Percentiles rank a stretch among this genome's conserved stretches.
These are phyloP conservation scores for Saccostrea glomerata DNA, from an alignment of 1,140 invertebrate species.

Conservation along the genomic window DNA sequence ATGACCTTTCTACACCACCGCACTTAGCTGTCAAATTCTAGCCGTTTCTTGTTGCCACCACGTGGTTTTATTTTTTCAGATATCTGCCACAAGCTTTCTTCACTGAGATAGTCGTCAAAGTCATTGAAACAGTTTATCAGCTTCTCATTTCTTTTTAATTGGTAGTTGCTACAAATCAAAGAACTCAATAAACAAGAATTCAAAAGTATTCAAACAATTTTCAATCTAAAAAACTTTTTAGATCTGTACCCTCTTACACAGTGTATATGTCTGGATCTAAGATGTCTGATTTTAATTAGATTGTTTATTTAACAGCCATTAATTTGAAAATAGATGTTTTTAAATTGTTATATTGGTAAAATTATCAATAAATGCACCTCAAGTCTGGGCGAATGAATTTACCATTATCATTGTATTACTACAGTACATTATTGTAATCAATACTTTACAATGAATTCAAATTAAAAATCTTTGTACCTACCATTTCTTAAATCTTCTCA, in stretches of 20 bases:
- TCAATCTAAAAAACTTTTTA: too few relatives aligned
- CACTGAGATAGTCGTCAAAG: constrained; percentile 95
- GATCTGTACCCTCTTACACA: too few relatives aligned
- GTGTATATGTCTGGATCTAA: too few relatives aligned
- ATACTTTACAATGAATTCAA: background rate
- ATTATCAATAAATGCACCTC: too few relatives aligned
- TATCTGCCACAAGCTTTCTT: constrained; percentile 98
- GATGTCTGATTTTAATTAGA: too few relatives aligned
- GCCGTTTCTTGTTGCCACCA: constrained; percentile 60
- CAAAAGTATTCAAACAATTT: background rate
- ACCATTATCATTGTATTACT: background rate
- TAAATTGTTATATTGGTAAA: too few relatives aligned
- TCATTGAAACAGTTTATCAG: constrained; percentile 97
- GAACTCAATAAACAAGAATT: background rate
- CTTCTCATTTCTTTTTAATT: constrained; percentile 89
- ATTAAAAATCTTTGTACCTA: constrained; percentile 79
- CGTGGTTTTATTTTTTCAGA: constrained; percentile 97
- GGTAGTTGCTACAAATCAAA: constrained; percentile 80
- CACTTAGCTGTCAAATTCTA: constrained; percentile 37
- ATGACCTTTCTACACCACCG: background rate
- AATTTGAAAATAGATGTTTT: too few relatives aligned
- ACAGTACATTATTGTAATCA: background rate
- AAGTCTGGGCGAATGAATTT: background rate
- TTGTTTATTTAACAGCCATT: too few relatives aligned
- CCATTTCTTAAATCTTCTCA: constrained; percentile 97